Evolutionary conservation across 2,113 vertebrate species (phyloP).

Genomic region (Daubentonia madagascariensis): DNA sequence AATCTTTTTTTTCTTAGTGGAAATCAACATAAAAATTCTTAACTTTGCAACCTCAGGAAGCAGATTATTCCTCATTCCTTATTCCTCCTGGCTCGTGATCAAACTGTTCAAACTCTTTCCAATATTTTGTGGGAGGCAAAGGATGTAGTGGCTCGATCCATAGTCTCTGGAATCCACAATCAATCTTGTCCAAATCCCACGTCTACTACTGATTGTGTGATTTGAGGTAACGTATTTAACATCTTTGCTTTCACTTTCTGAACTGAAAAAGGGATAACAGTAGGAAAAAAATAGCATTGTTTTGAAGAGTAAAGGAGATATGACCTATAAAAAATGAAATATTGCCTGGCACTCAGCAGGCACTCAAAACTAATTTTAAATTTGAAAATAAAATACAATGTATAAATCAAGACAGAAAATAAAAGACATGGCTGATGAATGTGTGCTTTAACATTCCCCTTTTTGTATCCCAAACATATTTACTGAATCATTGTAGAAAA

Average conservation of each 20-base stretch:
- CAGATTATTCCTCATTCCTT: background rate
- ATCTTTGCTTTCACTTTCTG: background rate
- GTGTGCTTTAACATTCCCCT: background rate
- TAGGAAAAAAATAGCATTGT: background rate
- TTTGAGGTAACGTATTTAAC: background rate
- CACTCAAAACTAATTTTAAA: background rate
- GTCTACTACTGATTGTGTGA: background rate
- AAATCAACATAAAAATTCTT: background rate
- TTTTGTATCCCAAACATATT: background rate
- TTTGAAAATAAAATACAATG: background rate
- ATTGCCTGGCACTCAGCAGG: background rate
- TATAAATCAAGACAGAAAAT: background rate
- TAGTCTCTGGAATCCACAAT: background rate
- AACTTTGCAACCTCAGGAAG: background rate
- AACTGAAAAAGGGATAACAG: background rate
- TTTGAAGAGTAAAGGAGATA: background rate
- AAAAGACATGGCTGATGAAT: background rate
- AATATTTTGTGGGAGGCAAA: background rate
- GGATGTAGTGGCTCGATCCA: background rate
- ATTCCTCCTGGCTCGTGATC: background rate
- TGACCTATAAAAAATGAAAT: background rate
- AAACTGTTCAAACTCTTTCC: background rate
- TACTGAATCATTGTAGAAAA: background rate
- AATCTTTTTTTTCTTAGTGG: background rate
- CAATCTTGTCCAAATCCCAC: background rate